phyloP scores from a whole-genome alignment of 30 jellyfish, hydroid and myxozoan genomes.

The Turritopsis dohrnii region DNA sequence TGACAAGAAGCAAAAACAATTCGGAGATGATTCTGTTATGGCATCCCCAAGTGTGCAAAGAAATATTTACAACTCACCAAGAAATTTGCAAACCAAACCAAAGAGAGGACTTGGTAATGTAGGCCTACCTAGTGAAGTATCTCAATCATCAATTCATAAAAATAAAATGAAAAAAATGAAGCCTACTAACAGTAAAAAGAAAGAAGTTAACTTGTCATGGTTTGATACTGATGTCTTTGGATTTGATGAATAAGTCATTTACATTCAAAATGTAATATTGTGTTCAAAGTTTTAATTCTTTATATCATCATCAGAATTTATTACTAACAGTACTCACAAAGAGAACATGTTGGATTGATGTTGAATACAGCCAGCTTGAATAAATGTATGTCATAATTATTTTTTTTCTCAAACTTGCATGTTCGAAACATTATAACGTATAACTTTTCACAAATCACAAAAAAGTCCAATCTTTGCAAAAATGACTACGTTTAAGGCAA shows the following conservation, averaged over 20 bases:
- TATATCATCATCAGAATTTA: not conserved
- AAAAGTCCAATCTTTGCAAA: no score
- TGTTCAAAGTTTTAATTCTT: constrained; percentile 7
- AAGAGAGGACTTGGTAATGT: not conserved
- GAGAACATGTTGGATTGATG: no score
- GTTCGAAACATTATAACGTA: no score
- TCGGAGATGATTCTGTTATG: not conserved
- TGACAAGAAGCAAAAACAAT: constrained; percentile 5
- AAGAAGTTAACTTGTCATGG: constrained; percentile 60
- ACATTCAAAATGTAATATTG: not conserved
- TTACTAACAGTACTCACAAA: no score
- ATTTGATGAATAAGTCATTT: constrained; percentile 45
- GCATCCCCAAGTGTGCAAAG: not conserved
- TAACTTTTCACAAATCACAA: no score
- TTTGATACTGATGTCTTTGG: constrained; percentile 87
- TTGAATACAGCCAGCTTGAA: no score
- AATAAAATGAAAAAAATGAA: constrained; percentile 54
- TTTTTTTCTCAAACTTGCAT: no score
- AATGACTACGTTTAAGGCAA: no score
- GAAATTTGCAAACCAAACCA: not conserved
- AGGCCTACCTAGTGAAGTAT: not conserved
- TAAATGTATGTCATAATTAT: no score
- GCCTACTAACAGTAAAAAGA: constrained; percentile 39
- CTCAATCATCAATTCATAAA: constrained; percentile 36
- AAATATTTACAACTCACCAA: constrained; percentile 8